A percentile compares a stretch with the other conserved stretches of the same genome.
Evolutionary conservation across 1,140 invertebrate genomes (phyloP).

Genomic region (Muscidifurax raptorellus): DNA sequence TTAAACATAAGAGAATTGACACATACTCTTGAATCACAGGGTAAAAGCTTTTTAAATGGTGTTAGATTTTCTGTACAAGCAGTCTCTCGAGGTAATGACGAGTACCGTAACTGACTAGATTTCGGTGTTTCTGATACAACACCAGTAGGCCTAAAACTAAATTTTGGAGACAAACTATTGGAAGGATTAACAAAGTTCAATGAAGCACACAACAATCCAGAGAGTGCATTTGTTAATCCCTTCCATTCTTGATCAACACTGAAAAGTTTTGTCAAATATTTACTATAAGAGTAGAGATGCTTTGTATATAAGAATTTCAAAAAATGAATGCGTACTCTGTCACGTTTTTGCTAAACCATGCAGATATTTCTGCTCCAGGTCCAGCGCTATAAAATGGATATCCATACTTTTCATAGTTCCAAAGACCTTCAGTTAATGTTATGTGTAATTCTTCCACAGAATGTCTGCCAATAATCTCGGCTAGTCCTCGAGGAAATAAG

Average conservation of each 20-base stretch:
- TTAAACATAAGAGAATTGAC: constrained; percentile 35
- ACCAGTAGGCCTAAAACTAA: constrained; percentile 87
- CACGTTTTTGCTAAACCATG: constrained; percentile 86
- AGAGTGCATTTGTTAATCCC: constrained; percentile 90
- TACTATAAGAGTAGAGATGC: background rate
- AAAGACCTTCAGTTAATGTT: constrained; percentile 93
- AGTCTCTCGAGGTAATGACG: constrained; percentile 93
- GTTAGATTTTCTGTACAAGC: constrained; percentile 99
- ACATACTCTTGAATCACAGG: constrained; percentile 84
- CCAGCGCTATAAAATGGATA: constrained; percentile 91
- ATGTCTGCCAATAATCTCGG: constrained; percentile 91
- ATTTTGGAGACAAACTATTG: constrained; percentile 90
- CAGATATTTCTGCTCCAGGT: constrained; percentile 94
- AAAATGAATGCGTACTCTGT: constrained; percentile 61
- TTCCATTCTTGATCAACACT: constrained; percentile 90
- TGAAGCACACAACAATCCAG: constrained; percentile 96
- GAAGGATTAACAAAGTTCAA: constrained; percentile 96
- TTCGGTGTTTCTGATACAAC: constrained; percentile 76
- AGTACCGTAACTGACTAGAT: constrained; percentile 84
- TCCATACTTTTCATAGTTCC: constrained; percentile 95
- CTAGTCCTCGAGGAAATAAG: constrained; percentile 92
- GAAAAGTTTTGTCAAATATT: constrained; percentile 46
- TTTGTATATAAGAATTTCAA: background rate
- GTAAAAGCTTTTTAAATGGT: constrained; percentile 97
- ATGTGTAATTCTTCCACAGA: constrained; percentile 93